Base-by-base conservation (phyloP, 2,797 vertebrate species). In the Rhabdophis nuchalis region DNA sequence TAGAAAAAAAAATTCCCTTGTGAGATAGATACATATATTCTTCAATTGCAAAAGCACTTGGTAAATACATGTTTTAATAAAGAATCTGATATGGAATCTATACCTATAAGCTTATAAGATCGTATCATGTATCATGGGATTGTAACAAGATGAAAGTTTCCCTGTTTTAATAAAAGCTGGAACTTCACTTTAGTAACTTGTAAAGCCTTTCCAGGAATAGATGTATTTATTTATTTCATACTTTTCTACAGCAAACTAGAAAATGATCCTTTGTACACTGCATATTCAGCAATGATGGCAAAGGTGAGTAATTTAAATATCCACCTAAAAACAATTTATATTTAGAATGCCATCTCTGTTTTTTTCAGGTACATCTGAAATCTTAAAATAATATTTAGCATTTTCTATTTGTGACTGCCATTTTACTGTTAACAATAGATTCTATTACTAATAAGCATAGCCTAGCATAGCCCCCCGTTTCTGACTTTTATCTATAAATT, bases 241-340 rank as follows among this genome's bases (percentile, higher is more conserved):
- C 94, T 32, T 96, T 90, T 95, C 93, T 93, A 56, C 93, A 99
- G 99, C 96, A 98, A 98, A 94, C 94, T 99, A 96, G 99, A 99
- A 93, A 98, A 99, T 53, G 99, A 99, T 96, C 98, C 98, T n/a
- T 96, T 99, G 92, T 99, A 99, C 90, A 99, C 99, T 87, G 99
- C 99, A 82, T 99, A 99, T 96, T 98, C 99, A 89, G 99, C 99
- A 92, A 99, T 99, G 99, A 99, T 99, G 99, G 99, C 99, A 96
- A 99, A 99, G 98, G 99, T 99, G 98, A 94, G 94, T 93, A 0
- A 93, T 91, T 93, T 93, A 53, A 95, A 57, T 3, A n/a, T 93
- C 1, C 3, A 54, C 41, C 5, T 12, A 12, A 90, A 56, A 52
- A 23, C 1, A 57, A n/a, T 18, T 18, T 27, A 92, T 16, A 20